These are phyloP conservation scores for Pavo muticus DNA, from an alignment of 2,113 vertebrate species.

Conservation along the genomic window DNA sequence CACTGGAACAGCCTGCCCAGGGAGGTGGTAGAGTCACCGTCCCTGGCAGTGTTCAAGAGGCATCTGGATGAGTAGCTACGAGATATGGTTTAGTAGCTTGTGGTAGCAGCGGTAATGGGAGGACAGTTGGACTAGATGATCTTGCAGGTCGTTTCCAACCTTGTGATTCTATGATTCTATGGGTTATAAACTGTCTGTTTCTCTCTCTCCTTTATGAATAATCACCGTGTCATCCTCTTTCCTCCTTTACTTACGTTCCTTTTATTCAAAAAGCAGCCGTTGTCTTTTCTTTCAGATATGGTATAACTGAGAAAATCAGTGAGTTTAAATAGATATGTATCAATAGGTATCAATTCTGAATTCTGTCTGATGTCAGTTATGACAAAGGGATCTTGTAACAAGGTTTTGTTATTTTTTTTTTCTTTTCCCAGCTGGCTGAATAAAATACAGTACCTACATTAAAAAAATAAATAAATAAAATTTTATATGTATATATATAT, in stretches of 20 bases:
- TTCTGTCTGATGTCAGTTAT: not conserved
- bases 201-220: not conserved
- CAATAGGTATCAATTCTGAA: not conserved
- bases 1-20: too few species aligned
- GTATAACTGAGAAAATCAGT: not conserved
- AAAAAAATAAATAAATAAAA: too few species aligned
- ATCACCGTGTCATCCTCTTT: not conserved
- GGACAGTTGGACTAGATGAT: too few species aligned
- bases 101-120: too few species aligned
- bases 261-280: not conserved
- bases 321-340: too few species aligned
- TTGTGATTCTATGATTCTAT: too few species aligned
- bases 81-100: too few species aligned
- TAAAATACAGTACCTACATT: not conserved
- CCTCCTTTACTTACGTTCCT: not conserved
- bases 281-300: not conserved
- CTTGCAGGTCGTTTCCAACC: too few species aligned
- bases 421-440: not conserved
- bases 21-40: too few species aligned
- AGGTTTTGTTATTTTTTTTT: not conserved
- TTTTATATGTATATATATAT: too few species aligned
- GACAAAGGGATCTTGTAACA: accelerated
- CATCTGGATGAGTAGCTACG: too few species aligned
- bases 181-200: not conserved
- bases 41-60: too few species aligned